Evolutionary conservation across 2,113 vertebrate genomes (phyloP).

Genomic region (Conger conger): DNA sequence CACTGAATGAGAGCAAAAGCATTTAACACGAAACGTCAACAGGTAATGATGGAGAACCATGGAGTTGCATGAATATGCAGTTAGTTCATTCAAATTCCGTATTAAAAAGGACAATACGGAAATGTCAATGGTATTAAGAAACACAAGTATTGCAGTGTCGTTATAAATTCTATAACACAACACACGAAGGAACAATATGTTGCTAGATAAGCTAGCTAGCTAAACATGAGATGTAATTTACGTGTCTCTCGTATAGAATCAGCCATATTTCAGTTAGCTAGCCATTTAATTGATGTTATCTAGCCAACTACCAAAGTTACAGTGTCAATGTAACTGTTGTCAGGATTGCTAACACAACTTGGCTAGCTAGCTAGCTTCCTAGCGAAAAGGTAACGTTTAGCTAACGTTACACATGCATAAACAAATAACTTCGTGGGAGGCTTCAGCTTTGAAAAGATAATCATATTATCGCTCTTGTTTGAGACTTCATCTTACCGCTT

Average conservation of each 20-base stretch:
- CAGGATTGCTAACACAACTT: not conserved
- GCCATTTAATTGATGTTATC: not conserved
- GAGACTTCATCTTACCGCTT: not conserved
- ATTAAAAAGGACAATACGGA: not conserved
- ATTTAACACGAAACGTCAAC: not conserved
- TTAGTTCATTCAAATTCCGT: not conserved
- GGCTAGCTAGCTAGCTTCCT: not conserved
- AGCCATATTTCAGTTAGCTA: not conserved
- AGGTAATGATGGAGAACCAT: no score
- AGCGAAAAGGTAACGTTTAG: no score
- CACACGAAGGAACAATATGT: not conserved
- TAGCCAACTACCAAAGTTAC: not conserved
- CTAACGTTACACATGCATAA: not conserved
- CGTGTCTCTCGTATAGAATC: no score
- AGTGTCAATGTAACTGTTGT: not conserved
- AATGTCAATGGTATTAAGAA: not conserved
- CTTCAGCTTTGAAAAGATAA: not conserved
- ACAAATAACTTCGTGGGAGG: not conserved
- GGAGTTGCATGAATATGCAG: not conserved
- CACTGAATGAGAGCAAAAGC: slow-evolving; percentile 50
- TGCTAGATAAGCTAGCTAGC: not conserved
- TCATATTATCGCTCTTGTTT: not conserved
- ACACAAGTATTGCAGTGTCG: not conserved
- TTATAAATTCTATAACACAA: not conserved
- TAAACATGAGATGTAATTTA: not conserved